Evolutionary conservation across 2,888 invertebrate genomes (phyloP).

Genomic region (Xestia rhomboidea): DNA sequence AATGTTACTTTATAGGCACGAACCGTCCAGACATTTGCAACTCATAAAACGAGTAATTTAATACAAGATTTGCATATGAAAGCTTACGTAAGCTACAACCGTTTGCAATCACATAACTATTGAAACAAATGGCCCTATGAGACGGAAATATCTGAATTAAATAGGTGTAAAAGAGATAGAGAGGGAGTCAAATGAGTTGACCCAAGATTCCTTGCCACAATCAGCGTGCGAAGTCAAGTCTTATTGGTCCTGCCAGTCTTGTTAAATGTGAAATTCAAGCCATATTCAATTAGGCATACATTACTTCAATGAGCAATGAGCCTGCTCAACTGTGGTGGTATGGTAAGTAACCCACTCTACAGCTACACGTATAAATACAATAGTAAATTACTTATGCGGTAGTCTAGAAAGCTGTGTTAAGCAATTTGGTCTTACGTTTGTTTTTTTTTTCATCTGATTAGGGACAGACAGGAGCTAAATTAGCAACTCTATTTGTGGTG

Average conservation of each 20-base stretch:
- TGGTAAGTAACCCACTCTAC: constrained; percentile 54
- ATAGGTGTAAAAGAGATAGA: constrained; percentile 72
- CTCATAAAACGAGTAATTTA: constrained; percentile 58
- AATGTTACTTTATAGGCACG: constrained; percentile 29
- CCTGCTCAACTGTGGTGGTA: constrained; percentile 59
- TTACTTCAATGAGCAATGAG: constrained; percentile 79
- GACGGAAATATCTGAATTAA: constrained; percentile 66
- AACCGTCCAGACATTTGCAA: constrained; percentile 22
- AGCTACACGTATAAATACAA: neutral
- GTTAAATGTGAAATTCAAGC: constrained; percentile 84
- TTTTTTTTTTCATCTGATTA: too few relatives aligned
- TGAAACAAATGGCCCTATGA: constrained; percentile 55
- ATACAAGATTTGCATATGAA: constrained; percentile 68
- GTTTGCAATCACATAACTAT: constrained; percentile 75
- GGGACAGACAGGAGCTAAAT: too few relatives aligned
- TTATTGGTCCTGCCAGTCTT: constrained; percentile 82
- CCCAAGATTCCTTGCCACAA: constrained; percentile 86
- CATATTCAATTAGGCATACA: constrained; percentile 81
- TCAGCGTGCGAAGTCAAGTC: constrained; percentile 88
- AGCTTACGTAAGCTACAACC: constrained; percentile 69
- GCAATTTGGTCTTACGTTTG: neutral
- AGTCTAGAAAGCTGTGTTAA: neutral
- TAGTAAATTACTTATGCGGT: neutral
- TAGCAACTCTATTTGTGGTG: too few relatives aligned
- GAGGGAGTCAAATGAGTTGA: constrained; percentile 85